Evolutionary conservation across 1,140 invertebrate species (phyloP).

Genomic region (Panagrolaimus sp.): DNA sequence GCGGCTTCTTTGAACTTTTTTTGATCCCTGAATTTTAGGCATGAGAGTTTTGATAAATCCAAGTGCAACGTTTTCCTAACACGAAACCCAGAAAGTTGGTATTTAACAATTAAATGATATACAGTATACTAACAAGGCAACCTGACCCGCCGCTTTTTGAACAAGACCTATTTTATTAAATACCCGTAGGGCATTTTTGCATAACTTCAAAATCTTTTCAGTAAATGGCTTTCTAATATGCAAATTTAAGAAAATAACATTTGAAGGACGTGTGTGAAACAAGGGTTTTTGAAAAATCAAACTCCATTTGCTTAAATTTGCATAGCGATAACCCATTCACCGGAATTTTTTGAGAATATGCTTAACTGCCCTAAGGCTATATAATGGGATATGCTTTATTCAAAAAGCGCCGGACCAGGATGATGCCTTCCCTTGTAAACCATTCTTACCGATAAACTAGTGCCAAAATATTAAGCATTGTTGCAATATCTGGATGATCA

Average conservation of each 20-base stretch:
- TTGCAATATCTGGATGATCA: conserved; percentile 97
- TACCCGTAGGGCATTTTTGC: conserved; percentile 92
- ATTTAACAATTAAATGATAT: conserved; percentile 80
- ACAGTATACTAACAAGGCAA: conserved; percentile 91
- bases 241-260: conserved; percentile 71
- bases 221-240: conserved; percentile 92
- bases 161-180: conserved; percentile 89
- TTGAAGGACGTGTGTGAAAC: conserved; percentile 62
- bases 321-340: no score
- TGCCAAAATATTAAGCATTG: conserved; percentile 97
- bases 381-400: no score
- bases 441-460: conserved; percentile 77
- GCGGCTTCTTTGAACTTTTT: conserved; percentile 64
- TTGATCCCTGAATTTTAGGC: conserved; percentile 79
- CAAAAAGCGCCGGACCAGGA: no score
- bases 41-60: not conserved
- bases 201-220: conserved; percentile 90
- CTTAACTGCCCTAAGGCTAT: no score
- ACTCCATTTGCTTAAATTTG: not conserved
- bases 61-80: not conserved
- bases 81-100: not conserved
- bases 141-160: no score
- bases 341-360: no score
- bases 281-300: conserved; percentile 63
- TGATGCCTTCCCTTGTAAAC: no score